Conservation (phyloP, 2,797 vertebrate species). For the Zalophus californianus region DNA sequence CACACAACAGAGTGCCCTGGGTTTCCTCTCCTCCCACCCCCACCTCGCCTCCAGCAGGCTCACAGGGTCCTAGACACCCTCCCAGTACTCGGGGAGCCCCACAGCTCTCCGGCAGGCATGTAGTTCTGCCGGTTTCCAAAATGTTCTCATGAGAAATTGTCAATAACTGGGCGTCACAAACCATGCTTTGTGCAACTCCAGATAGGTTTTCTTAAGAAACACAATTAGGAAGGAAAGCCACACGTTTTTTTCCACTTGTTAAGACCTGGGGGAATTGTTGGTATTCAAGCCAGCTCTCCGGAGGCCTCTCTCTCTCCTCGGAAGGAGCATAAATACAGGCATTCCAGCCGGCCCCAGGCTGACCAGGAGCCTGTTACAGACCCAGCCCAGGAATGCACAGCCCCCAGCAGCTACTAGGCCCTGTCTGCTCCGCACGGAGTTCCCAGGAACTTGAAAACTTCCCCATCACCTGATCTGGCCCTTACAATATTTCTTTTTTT, state of each 20-base stretch:
- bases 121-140: background rate
- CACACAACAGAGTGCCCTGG: background rate
- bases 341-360: constrained; percentile 22
- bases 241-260: background rate
- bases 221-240: constrained; percentile 68
- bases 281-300: constrained; percentile 26
- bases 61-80: background rate
- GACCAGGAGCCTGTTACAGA: background rate
- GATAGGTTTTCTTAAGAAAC: constrained; percentile 67
- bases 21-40: background rate
- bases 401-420: background rate
- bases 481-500: background rate
- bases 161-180: background rate
- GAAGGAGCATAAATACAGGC: constrained; percentile 54
- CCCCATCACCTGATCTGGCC: background rate
- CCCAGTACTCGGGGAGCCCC: background rate
- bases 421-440: background rate
- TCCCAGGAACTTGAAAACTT: background rate
- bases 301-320: constrained; percentile 42
- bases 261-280: constrained; percentile 49
- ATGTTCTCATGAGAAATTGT: constrained; percentile 68
- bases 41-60: background rate
- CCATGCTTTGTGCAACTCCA: background rate
- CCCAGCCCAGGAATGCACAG: background rate
- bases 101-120: background rate